Conservation (phyloP, 2,888 invertebrate species). For the Sinelater perroti region DNA sequence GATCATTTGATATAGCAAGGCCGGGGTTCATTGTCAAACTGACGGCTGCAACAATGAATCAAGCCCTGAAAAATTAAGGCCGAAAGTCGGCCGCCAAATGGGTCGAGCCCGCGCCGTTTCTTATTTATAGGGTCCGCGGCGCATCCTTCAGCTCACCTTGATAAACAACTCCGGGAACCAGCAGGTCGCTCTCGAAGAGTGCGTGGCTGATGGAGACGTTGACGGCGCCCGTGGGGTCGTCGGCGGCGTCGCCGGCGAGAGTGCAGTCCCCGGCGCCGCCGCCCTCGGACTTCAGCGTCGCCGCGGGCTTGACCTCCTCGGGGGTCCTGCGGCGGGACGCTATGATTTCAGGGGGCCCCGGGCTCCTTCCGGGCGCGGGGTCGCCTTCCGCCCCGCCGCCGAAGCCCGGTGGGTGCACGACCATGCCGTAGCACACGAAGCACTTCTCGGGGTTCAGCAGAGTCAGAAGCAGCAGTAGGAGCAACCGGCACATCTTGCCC, state of each 20-base stretch:
- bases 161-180: slow-evolving; percentile 66
- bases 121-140: slow-evolving; percentile 7
- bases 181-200: slow-evolving; percentile 62
- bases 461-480: slow-evolving; percentile 19
- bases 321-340: slow-evolving; percentile 15
- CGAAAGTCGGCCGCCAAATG: slow-evolving; percentile 9
- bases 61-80: slow-evolving; percentile 14
- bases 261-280: slow-evolving; percentile 35
- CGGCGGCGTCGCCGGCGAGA: slow-evolving; percentile 55
- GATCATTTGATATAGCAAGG: background rate
- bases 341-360: slow-evolving; percentile 65
- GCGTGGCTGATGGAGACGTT: slow-evolving; percentile 64
- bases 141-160: slow-evolving; percentile 62
- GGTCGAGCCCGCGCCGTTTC: slow-evolving; percentile 11
- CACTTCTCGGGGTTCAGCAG: slow-evolving; percentile 23
- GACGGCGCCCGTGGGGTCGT: slow-evolving; percentile 61
- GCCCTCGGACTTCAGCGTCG: slow-evolving; percentile 32
- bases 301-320: slow-evolving; percentile 31
- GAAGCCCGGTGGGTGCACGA: slow-evolving; percentile 46
- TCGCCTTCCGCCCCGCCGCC: slow-evolving; percentile 66
- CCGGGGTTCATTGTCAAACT: slow-evolving; percentile 15
- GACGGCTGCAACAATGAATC: slow-evolving; percentile 6
- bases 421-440: slow-evolving; percentile 40
- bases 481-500: slow-evolving; percentile 9
- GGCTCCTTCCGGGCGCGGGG: slow-evolving; percentile 73